These are phyloP conservation scores for Phaedon cochleariae DNA, from an alignment of 2,888 invertebrate genomes.

Conservation along the genomic window DNA sequence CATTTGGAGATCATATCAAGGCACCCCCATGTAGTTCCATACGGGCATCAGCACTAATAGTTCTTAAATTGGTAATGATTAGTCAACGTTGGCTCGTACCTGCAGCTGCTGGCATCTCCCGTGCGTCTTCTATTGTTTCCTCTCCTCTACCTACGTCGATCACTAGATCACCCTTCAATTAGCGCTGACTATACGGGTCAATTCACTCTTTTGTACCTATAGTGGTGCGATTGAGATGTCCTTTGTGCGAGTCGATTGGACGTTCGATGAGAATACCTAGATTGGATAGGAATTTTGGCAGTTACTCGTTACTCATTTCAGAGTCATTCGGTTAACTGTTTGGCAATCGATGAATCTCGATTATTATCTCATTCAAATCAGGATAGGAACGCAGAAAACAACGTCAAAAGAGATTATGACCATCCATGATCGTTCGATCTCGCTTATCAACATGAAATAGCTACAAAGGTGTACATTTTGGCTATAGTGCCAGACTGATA, in stretches of 20 bases:
- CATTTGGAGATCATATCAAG: constrained; percentile 50
- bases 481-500: too few relatives aligned
- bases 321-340: not conserved
- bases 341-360: not conserved
- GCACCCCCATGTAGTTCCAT: constrained; percentile 54
- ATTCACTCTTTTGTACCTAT: constrained; percentile 44
- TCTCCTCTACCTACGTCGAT: constrained; percentile 45
- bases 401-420: too few relatives aligned
- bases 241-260: constrained; percentile 24
- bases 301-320: not conserved
- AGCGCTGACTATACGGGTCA: constrained; percentile 50
- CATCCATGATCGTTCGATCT: too few relatives aligned
- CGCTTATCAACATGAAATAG: too few relatives aligned
- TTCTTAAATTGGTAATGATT: constrained; percentile 62
- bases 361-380: too few relatives aligned
- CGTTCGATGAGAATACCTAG: not conserved
- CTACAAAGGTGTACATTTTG: too few relatives aligned
- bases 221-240: constrained; percentile 24
- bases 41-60: constrained; percentile 59
- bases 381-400: too few relatives aligned
- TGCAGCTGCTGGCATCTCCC: constrained; percentile 58
- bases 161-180: constrained; percentile 51
- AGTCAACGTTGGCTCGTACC: constrained; percentile 57
- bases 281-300: not conserved
- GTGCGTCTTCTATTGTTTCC: constrained; percentile 32